Evolutionary conservation across 2,888 invertebrate species (phyloP).

Genomic region (Koerneria pararmatus): DNA sequence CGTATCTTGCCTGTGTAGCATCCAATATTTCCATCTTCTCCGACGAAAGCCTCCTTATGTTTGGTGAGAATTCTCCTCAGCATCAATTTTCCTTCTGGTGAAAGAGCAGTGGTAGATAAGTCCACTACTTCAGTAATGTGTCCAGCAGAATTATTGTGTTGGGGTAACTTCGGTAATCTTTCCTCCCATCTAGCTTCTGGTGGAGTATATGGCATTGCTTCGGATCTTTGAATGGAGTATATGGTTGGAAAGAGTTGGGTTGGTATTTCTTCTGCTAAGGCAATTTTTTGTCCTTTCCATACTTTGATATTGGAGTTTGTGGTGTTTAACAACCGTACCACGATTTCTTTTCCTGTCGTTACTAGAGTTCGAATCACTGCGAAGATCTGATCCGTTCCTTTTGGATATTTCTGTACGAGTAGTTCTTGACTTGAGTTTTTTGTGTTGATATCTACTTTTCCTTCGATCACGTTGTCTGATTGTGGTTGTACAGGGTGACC

Average conservation of each 20-base stretch:
- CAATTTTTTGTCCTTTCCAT: constrained; percentile 5
- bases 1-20: not conserved
- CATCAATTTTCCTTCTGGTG: not conserved
- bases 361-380: not conserved
- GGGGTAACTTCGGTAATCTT: not conserved
- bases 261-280: not conserved
- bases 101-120: not conserved
- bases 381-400: not conserved
- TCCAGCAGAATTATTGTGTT: not conserved
- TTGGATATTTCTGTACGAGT: not conserved
- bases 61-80: not conserved
- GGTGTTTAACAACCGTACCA: not conserved
- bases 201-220: not conserved
- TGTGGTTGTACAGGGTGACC: too few relatives aligned
- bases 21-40: not conserved
- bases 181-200: constrained; percentile 17
- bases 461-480: constrained; percentile 2
- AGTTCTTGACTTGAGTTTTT: not conserved
- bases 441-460: not conserved
- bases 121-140: not conserved
- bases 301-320: not conserved
- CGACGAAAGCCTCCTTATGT: not conserved
- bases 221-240: not conserved
- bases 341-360: not conserved
- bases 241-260: not conserved